These are phyloP conservation scores for Rafetus swinhoei DNA, from an alignment of 2,113 vertebrate genomes.

Conservation along the genomic window DNA sequence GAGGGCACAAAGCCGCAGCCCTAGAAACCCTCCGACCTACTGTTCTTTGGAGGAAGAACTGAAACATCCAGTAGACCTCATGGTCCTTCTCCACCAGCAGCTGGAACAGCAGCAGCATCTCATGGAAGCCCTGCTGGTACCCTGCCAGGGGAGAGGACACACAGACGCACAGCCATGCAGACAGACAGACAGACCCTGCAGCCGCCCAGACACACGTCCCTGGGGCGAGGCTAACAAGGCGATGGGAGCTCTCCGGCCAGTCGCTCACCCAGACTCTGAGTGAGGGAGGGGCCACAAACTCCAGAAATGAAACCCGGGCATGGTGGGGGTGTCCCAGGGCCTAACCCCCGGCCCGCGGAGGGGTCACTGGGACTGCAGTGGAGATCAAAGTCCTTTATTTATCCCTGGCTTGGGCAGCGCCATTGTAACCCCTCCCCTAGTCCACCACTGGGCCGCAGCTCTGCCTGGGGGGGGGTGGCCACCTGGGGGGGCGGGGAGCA, in stretches of 20 bases:
- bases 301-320: background rate
- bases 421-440: background rate
- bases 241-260: no score
- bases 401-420: background rate
- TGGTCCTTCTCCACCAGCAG: constrained; percentile 54
- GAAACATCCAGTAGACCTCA: constrained; percentile 70
- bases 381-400: background rate
- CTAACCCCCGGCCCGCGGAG: background rate
- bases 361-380: background rate
- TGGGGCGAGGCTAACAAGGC: background rate
- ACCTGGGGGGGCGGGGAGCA: no score
- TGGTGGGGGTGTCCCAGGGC: background rate
- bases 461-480: background rate
- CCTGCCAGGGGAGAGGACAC: background rate
- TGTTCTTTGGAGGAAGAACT: constrained; percentile 71
- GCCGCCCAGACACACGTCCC: background rate
- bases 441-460: background rate
- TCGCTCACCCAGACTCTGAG: background rate
- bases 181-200: background rate
- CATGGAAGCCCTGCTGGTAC: constrained; percentile 67
- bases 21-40: background rate
- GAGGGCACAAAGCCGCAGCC: background rate
- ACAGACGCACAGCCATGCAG: rapidly evolving
- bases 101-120: constrained; percentile 69
- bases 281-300: background rate